Percentiles rank a stretch among this genome's conserved stretches.
phyloP scores from a whole-genome alignment of 64 coral and sea anemone genomes.

The Hydrozoanthus tunicans region DNA sequence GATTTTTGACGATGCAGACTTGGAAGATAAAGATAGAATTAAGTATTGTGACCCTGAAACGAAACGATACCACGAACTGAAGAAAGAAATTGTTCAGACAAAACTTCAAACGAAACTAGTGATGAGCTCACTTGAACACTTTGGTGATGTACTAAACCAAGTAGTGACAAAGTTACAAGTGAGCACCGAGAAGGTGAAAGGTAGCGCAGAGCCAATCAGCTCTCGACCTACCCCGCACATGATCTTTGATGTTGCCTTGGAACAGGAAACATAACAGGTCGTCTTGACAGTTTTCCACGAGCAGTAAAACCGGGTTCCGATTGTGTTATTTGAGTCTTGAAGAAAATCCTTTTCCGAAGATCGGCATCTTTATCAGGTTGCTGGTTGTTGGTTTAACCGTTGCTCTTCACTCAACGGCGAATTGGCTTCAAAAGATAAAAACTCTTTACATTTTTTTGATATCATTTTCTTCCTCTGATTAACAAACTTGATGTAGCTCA shows the following conservation, averaged over 20 bases:
- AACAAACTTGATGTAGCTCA: too few species aligned
- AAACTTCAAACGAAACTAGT: conserved; percentile 40
- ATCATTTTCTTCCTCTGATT: too few species aligned
- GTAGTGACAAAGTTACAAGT: conserved; percentile 27
- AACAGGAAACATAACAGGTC: neutral
- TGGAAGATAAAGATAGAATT: conserved; percentile 46
- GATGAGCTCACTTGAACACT: neutral
- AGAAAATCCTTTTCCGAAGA: too few species aligned
- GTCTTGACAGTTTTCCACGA: neutral
- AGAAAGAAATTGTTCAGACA: conserved; percentile 24
- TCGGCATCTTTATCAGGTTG: too few species aligned
- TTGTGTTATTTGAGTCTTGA: too few species aligned
- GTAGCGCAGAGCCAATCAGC: neutral
- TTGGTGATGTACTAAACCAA: conserved; percentile 54
- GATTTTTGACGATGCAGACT: conserved; percentile 32
- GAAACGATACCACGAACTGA: conserved; percentile 29
- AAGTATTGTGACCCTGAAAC: neutral
- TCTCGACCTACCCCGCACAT: neutral
- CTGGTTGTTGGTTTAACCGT: too few species aligned
- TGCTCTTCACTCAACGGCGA: too few species aligned
- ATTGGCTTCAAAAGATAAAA: too few species aligned
- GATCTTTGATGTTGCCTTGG: neutral
- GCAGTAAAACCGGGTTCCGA: neutral
- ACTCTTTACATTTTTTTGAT: too few species aligned
- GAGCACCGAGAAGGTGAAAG: neutral